Conservation (phyloP, 2,888 invertebrate genomes). For the Nowickia ferox region DNA sequence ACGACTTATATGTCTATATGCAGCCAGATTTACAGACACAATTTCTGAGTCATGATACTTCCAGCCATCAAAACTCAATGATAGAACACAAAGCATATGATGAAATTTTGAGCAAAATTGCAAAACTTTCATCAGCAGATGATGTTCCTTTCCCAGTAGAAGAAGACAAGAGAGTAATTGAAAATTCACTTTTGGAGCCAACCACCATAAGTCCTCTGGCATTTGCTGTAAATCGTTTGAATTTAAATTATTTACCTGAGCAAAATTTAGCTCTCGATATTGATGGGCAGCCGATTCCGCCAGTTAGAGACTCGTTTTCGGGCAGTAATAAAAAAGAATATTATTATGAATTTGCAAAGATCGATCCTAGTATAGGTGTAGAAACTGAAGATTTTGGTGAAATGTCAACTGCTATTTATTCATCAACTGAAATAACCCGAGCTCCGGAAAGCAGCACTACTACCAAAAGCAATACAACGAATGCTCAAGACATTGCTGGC, state of each 20-base stretch:
- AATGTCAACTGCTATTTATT: not conserved
- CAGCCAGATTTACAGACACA: slow-evolving; percentile 76
- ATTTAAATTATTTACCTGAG: slow-evolving; percentile 12
- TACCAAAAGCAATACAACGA: not conserved
- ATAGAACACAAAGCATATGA: slow-evolving; percentile 19
- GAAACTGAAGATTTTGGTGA: not conserved
- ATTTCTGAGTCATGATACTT: slow-evolving; percentile 21
- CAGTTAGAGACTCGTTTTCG: not conserved
- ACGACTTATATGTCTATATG: slow-evolving; percentile 72
- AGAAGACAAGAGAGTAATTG: not conserved
- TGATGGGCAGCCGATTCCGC: not conserved
- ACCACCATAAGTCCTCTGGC: slow-evolving; percentile 3
- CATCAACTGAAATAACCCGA: not conserved
- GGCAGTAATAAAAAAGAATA: not conserved
- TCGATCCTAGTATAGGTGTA: not conserved
- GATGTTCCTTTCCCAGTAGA: not conserved
- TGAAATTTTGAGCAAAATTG: slow-evolving; percentile 32
- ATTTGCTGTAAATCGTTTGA: slow-evolving; percentile 5
- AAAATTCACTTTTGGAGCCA: not conserved
- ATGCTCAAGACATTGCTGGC: not conserved
- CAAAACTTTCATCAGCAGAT: not conserved
- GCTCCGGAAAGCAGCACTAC: not conserved
- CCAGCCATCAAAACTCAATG: slow-evolving; percentile 9
- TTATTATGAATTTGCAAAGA: slow-evolving; percentile 14
- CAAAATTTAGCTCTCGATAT: not conserved